Percentiles rank a stretch among this genome's conserved stretches.
These are phyloP conservation scores for Coecobrya sp. DNA, from an alignment of 2,888 invertebrate species.

Conservation along the genomic window DNA sequence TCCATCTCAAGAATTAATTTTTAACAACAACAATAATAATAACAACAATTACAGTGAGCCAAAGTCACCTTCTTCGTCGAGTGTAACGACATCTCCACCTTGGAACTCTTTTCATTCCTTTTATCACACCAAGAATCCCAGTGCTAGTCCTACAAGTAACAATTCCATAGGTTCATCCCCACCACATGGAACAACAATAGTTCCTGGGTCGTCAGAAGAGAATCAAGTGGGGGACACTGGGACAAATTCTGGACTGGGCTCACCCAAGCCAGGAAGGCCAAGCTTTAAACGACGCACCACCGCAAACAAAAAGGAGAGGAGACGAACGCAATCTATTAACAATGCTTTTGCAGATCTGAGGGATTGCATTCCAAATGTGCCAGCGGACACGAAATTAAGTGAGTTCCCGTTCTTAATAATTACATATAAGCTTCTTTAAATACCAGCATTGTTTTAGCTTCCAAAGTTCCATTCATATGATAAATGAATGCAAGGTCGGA, in stretches of 20 bases:
- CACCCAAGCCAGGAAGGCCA: constrained; percentile 68
- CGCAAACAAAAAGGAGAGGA: constrained; percentile 97
- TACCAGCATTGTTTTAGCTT: not conserved
- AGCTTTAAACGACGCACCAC: constrained; percentile 94
- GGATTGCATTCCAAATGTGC: constrained; percentile 98
- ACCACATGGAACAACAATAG: not conserved
- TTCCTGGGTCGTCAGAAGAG: not conserved
- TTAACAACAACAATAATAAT: constrained; percentile 32
- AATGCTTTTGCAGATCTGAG: constrained; percentile 97
- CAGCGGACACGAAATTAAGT: constrained; percentile 97
- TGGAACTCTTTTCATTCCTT: constrained; percentile 72
- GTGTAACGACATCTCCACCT: constrained; percentile 53
- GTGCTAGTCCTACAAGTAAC: constrained; percentile 68
- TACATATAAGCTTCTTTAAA: not conserved
- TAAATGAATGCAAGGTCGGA: not conserved
- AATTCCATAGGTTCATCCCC: constrained; percentile 66
- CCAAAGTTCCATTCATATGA: not conserved
- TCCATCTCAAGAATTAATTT: constrained; percentile 50
- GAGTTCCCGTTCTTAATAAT: constrained; percentile 56
- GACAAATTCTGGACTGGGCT: not conserved
- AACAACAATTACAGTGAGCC: constrained; percentile 52
- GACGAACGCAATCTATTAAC: constrained; percentile 97
- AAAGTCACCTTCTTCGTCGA: constrained; percentile 63
- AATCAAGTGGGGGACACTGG: constrained; percentile 5
- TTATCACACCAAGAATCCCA: constrained; percentile 68